A percentile compares a stretch with the other conserved stretches of the same genome.
Evolutionary conservation across 1,140 invertebrate genomes (phyloP).

Genomic region (Leucophenga varia): DNA sequence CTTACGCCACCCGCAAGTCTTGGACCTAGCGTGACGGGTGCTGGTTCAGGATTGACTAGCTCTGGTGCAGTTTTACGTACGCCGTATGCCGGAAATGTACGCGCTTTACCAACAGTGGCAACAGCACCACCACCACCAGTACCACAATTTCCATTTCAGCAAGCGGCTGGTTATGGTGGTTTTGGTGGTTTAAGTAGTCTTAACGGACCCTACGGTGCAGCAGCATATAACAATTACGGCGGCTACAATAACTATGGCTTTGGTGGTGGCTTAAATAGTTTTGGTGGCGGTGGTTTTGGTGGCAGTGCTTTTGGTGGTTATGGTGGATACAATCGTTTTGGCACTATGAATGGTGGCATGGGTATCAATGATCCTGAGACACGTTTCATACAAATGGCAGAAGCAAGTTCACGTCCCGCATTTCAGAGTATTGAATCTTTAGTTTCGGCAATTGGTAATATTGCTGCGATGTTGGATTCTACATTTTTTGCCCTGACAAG

Average conservation of each 20-base stretch:
- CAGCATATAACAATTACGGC: background rate
- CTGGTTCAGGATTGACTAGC: background rate
- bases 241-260: constrained; percentile 9
- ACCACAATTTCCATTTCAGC: constrained; percentile 30
- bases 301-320: constrained; percentile 10
- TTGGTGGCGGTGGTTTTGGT: too few relatives aligned
- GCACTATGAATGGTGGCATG: constrained; percentile 10
- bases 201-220: constrained; percentile 15
- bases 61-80: constrained; percentile 31
- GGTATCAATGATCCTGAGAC: constrained; percentile 37
- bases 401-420: constrained; percentile 86
- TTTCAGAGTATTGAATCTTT: constrained; percentile 94
- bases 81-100: constrained; percentile 40
- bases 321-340: constrained; percentile 3
- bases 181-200: too few relatives aligned
- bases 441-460: constrained; percentile 85
- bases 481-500: constrained; percentile 93
- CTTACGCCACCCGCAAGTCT: constrained; percentile 24
- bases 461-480: constrained; percentile 96
- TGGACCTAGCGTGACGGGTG: background rate
- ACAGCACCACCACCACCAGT: constrained; percentile 28
- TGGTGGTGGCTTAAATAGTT: too few relatives aligned
- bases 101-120: constrained; percentile 27
- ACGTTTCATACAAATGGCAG: constrained; percentile 82
- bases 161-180: constrained; percentile 12